phyloP scores from a whole-genome alignment of 2,888 invertebrate species.

The Drosophila neonasuta region DNA sequence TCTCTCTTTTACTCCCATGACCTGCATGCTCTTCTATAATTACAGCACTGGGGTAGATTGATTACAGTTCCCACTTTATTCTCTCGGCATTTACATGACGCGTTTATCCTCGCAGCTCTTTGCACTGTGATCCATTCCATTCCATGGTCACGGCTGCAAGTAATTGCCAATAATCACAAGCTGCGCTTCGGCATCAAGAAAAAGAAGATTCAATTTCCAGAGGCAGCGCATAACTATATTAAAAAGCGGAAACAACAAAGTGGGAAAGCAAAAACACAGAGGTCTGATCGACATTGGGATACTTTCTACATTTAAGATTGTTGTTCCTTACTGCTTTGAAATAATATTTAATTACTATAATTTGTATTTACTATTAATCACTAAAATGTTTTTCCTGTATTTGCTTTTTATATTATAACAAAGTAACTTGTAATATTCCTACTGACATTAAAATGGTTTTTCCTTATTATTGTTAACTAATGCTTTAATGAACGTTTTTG shows the following conservation, averaged over 20 bases:
- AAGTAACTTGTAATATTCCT: too few relatives aligned
- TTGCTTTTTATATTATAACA: too few relatives aligned
- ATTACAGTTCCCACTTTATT: slow-evolving; percentile 30
- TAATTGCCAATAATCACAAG: slow-evolving; percentile 70
- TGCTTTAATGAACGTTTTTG: too few relatives aligned
- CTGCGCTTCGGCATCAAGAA: slow-evolving; percentile 12
- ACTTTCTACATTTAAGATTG: background rate
- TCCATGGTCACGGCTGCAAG: slow-evolving; percentile 58
- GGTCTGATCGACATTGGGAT: background rate
- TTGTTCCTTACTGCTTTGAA: too few relatives aligned
- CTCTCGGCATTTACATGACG: slow-evolving; percentile 10
- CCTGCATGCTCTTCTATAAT: slow-evolving; percentile 21
- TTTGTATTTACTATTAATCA: too few relatives aligned
- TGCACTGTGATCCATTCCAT: slow-evolving; percentile 37
- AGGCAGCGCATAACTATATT: slow-evolving; percentile 31
- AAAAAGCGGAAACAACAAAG: slow-evolving; percentile 16
- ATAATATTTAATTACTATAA: too few relatives aligned
- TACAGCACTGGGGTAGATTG: slow-evolving; percentile 51
- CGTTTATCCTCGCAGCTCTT: slow-evolving; percentile 21
- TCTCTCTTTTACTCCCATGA: background rate
- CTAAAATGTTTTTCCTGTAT: too few relatives aligned
- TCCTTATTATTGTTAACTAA: too few relatives aligned
- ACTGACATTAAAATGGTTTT: too few relatives aligned
- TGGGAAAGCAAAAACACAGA: background rate
- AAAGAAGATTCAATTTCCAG: slow-evolving; percentile 58